phyloP scores from a whole-genome alignment of 30 jellyfish, hydroid and myxozoan genomes.

The Cassiopea xamachana region DNA sequence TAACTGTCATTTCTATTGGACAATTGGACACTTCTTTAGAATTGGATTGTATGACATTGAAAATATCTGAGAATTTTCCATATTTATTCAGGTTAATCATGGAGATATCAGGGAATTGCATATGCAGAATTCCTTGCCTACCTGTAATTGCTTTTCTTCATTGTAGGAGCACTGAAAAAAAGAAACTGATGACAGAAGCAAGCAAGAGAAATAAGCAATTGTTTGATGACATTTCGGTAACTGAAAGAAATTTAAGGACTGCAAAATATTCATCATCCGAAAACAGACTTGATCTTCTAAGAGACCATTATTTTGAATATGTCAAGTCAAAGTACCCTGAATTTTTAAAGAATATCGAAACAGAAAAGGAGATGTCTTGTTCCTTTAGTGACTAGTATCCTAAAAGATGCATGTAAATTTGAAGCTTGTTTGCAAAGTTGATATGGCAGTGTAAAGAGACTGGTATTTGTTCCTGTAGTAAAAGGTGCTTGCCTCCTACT shows the following conservation, averaged over 20 bases:
- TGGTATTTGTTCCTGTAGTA: no score
- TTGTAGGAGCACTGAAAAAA: constrained; percentile 20
- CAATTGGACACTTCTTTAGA: no score
- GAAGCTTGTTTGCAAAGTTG: no score
- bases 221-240: constrained; percentile 31
- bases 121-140: no score
- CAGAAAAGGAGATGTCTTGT: background rate
- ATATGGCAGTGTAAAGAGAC: no score
- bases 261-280: constrained; percentile 50
- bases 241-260: constrained; percentile 36
- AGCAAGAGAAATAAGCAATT: constrained; percentile 43
- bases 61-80: no score
- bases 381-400: background rate
- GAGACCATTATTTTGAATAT: constrained; percentile 47
- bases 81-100: no score
- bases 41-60: no score
- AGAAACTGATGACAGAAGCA: background rate
- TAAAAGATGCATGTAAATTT: background rate
- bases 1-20: no score
- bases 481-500: no score
- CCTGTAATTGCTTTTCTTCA: background rate
- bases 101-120: no score
- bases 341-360: constrained; percentile 37
- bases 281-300: constrained; percentile 36
- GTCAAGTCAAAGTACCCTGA: constrained; percentile 31